Evolutionary conservation across 2,113 vertebrate genomes (phyloP), one percentile per base, ranked within the genome.

Genomic region (Erpornis zantholeuca): DNA sequence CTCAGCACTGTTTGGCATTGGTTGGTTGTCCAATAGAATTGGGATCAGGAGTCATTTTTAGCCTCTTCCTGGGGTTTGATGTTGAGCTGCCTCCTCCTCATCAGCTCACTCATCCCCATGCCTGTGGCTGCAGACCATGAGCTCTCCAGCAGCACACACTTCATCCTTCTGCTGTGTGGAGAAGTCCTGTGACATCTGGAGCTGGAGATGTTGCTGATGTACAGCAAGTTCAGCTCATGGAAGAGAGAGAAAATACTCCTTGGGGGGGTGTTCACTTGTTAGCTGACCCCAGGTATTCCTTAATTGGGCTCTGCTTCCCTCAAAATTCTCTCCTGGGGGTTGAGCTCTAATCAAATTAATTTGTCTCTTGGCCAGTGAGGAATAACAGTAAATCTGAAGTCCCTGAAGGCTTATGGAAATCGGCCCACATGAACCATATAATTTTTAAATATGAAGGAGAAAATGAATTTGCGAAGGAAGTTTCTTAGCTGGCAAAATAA

Each of bases 321-420:
- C 82, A 68, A 64, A 88, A 70, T 49, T 75, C 52, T 86, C 85
- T 86, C 88, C 42, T 42, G 82, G 86, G 72, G n/a, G 24, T 11
- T 92, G 69, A 75, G 60, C 56, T 94, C 60, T 93, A 71, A 95
- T 90, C 69, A 92, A 59, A 68, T 93, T 81, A 92, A 86, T 90
- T 95, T 92, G n/a, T 61, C 52, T 86, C 42, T 65, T 88, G 88
- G 86, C 82, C 6, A 3, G 64, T 10, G 22, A 86, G 71, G 65
- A 92, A 25, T 52, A 91, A 54, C 91, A 77, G 89, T 96, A 96
- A 96, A 97, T 90, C 84, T 82, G 73, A 66, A 92, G 52, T 88
- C 82, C 82, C 86, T 70, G 49, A 92, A 95, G 57, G 31, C 56
- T 10, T 24, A 78, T 79, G 90, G 90, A 96, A 92, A 86, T 94